Conservation (phyloP, 2,888 invertebrate genomes). For the Drosophila nigricruria region DNA sequence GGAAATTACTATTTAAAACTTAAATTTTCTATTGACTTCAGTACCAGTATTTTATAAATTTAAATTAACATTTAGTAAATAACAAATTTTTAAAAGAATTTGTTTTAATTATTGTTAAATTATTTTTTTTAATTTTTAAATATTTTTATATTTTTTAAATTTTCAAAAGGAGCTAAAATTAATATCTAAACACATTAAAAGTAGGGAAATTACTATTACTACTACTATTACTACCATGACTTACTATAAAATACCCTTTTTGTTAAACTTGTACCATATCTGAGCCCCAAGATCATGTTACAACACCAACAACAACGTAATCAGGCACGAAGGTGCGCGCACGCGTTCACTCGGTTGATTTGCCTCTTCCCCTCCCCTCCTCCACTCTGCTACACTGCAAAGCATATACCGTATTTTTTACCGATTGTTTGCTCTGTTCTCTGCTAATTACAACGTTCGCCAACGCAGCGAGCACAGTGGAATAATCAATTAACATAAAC, state of each 20-base stretch:
- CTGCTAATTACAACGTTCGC: slow-evolving; percentile 36
- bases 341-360: slow-evolving; percentile 5
- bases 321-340: slow-evolving; percentile 15
- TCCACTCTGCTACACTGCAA: not conserved
- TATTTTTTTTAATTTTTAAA: not conserved
- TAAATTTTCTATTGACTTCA: too few relatives aligned
- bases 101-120: too few relatives aligned
- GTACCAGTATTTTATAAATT: too few relatives aligned
- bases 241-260: not conserved
- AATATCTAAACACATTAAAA: rapidly evolving
- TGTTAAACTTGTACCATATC: not conserved
- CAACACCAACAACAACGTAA: slow-evolving; percentile 1
- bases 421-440: slow-evolving; percentile 44
- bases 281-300: not conserved
- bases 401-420: slow-evolving; percentile 8
- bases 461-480: slow-evolving; percentile 41
- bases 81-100: not conserved
- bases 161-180: too few relatives aligned
- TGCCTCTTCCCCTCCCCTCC: too few relatives aligned
- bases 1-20: too few relatives aligned
- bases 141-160: too few relatives aligned
- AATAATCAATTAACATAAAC: not conserved
- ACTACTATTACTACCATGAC: too few relatives aligned
- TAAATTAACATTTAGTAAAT: not conserved
- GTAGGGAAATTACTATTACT: not conserved